phyloP scores from a whole-genome alignment of 2,113 vertebrate species.

The Rana temporaria region DNA sequence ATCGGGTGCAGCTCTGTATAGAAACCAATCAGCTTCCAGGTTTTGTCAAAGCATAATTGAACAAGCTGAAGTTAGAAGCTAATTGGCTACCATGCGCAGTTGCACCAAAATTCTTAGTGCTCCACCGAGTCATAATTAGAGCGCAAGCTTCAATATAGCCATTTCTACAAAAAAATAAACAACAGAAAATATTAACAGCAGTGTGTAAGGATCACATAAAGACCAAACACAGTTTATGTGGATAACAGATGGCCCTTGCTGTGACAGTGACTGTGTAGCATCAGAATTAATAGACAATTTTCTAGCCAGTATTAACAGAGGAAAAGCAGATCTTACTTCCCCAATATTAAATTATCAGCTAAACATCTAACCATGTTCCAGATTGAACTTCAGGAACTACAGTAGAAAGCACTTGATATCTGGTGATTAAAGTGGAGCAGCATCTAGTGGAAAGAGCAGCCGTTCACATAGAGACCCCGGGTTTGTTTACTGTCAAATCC shows the following conservation, averaged over 20 bases:
- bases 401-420: constrained; percentile 7
- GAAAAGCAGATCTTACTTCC: constrained; percentile 1
- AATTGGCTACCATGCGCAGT: too few relatives aligned
- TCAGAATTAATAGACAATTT: constrained; percentile 32
- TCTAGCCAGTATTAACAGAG: constrained; percentile 14
- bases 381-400: constrained; percentile 2
- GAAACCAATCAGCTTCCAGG: too few relatives aligned
- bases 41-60: too few relatives aligned
- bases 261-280: constrained; percentile 38
- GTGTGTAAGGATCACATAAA: not conserved
- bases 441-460: constrained; percentile 1
- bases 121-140: too few relatives aligned
- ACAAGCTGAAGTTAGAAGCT: too few relatives aligned
- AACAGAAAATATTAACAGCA: too few relatives aligned
- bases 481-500: constrained; percentile 23
- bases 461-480: constrained; percentile 8
- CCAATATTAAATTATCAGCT: constrained; percentile 47
- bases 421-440: not conserved
- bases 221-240: not conserved
- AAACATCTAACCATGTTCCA: constrained; percentile 34
- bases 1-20: too few relatives aligned
- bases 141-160: too few relatives aligned
- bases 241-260: constrained; percentile 37
- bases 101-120: too few relatives aligned
- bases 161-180: too few relatives aligned